Base-by-base conservation (phyloP, 2,797 vertebrate genomes). In the Xiphorhynchus erythropygius region DNA sequence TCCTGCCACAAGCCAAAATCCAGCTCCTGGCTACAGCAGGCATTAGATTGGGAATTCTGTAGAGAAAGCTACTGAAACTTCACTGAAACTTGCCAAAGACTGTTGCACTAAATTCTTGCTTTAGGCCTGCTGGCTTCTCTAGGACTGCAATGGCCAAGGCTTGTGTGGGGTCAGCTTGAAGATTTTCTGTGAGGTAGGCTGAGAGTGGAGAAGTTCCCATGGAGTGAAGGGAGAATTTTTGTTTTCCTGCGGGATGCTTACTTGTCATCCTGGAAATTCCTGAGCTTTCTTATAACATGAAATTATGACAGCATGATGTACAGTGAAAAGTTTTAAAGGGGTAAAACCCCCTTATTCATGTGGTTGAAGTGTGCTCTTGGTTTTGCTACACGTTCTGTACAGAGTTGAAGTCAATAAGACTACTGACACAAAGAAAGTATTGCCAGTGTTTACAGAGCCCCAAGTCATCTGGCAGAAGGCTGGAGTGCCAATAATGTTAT, bases 391-490 rank as follows among this genome's bases (percentile, higher is more conserved):
- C 65, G 63, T 95, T 70, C 89, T 94, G 84, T 90, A 93, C 78
- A 97, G 88, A 94, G 92, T 87, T 95, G 91, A 97, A 95, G 68
- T 71, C 83, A 88, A 32, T 87, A 73, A 89, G 86, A 89, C 44
- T 95, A 90, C 90, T 19, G 7, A 86, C 84, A 65, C 42, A 81
- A 94, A 91, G 90, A 91, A 96, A 95, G 35, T 94, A 90, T 69
- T 96, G 89, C 88, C 21, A 35, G 44, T 95, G 84, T 97, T 97
- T 97, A 96, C 77, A 96, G 85, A 79, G 92, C 95, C 95, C 49
- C 93, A 30, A 18, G 95, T 59, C 76, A 92, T 96, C 85, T 93
- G 89, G 89, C 56, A 95, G 79, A 60, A 85, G 65, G 65, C 87
- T 95, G 65, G 57, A 89, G 80, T 90, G 91, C 91, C 94, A 96